These are phyloP conservation scores for Eulemur macaco DNA, from an alignment of 2,113 vertebrate species.

Conservation along the genomic window DNA sequence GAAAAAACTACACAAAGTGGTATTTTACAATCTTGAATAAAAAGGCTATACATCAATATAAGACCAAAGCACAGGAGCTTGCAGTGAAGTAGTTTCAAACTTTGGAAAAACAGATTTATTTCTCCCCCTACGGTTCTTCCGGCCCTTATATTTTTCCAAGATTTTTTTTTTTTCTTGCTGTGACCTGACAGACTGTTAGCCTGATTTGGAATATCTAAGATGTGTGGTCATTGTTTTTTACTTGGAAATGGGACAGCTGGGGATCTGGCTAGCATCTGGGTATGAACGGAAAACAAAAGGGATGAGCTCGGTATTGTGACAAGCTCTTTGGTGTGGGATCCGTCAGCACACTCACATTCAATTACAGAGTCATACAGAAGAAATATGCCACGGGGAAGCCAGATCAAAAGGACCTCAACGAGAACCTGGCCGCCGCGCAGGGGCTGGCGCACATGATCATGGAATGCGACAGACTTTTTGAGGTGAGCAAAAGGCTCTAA, in stretches of 20 bases:
- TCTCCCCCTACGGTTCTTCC: neutral
- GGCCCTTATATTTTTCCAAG: neutral
- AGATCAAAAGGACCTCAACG: slow-evolving; percentile 98
- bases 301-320: neutral
- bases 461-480: slow-evolving; percentile 95
- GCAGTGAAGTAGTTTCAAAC: neutral
- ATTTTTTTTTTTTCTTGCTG: neutral
- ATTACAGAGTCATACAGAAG: slow-evolving; percentile 95
- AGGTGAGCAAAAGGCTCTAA: slow-evolving; percentile 86
- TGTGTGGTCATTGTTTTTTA: slow-evolving; percentile 60
- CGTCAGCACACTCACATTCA: slow-evolving; percentile 74
- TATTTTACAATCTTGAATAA: neutral
- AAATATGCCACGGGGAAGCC: slow-evolving; percentile 97
- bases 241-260: slow-evolving; percentile 60
- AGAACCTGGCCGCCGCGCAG: slow-evolving; percentile 96
- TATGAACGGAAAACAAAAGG: slow-evolving; percentile 43
- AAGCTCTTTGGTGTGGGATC: slow-evolving; percentile 63
- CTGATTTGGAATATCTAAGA: neutral
- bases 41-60: neutral
- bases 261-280: slow-evolving; percentile 45
- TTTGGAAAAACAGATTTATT: neutral
- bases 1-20: neutral
- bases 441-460: slow-evolving; percentile 98
- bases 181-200: neutral
- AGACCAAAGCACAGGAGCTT: neutral